A percentile compares a stretch with the other conserved stretches of the same genome.
phyloP scores from a whole-genome alignment of 2,888 invertebrate genomes.

The Drymonia ruficornis region DNA sequence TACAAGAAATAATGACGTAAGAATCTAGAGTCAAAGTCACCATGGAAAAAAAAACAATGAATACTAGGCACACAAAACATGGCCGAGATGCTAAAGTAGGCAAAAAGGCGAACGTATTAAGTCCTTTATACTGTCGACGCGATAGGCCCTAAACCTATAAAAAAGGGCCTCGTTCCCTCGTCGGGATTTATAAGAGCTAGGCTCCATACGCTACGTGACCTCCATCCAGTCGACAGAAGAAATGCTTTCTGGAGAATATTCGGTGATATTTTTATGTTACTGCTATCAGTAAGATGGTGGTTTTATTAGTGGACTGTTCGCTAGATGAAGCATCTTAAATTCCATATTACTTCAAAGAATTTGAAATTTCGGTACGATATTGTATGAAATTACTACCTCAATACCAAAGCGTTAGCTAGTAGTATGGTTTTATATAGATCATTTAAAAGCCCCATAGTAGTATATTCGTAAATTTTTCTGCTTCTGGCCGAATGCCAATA shows the following conservation, averaged over 20 bases:
- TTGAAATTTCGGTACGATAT: too few relatives aligned
- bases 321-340: neutral
- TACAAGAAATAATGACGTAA: too few relatives aligned
- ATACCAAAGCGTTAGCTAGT: too few relatives aligned
- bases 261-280: neutral
- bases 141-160: constrained; percentile 20
- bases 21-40: too few relatives aligned
- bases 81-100: neutral
- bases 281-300: neutral
- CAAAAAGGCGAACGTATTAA: neutral
- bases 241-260: neutral
- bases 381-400: too few relatives aligned
- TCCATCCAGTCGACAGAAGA: neutral
- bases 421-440: too few relatives aligned
- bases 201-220: constrained; percentile 5
- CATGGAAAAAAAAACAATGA: neutral
- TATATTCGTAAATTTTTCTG: too few relatives aligned
- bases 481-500: neutral
- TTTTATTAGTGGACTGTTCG: neutral
- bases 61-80: neutral
- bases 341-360: too few relatives aligned
- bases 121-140: constrained; percentile 4
- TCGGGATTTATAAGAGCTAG: constrained; percentile 25
- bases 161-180: constrained; percentile 21
- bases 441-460: too few relatives aligned